These are phyloP conservation scores for Unio delphinus DNA, from an alignment of 2,888 invertebrate genomes.

Conservation along the genomic window DNA sequence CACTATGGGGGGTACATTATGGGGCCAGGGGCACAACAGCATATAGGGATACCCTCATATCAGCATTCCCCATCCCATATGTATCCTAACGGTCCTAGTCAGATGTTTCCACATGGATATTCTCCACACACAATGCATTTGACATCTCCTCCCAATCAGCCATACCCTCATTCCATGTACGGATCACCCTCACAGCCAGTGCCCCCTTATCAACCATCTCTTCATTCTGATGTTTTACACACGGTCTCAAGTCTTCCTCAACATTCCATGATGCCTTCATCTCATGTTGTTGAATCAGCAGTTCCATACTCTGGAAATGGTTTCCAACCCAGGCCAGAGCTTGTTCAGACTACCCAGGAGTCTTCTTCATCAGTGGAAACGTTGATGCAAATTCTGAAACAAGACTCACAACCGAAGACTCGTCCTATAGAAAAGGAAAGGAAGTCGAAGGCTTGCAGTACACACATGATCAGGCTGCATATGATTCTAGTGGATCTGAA, in stretches of 20 bases:
- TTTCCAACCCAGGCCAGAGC: too few relatives aligned
- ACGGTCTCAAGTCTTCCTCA: background rate
- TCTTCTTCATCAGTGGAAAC: background rate
- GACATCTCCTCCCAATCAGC: slow-evolving; percentile 30
- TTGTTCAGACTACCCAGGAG: too few relatives aligned
- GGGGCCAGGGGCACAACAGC: slow-evolving; percentile 23
- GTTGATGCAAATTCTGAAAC: slow-evolving; percentile 9
- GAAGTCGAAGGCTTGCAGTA: background rate
- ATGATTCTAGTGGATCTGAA: background rate
- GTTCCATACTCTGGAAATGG: too few relatives aligned
- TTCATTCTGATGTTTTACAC: background rate
- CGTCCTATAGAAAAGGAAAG: slow-evolving; percentile 7
- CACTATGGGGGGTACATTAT: slow-evolving; percentile 39
- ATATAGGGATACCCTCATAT: slow-evolving; percentile 27
- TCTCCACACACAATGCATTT: slow-evolving; percentile 12
- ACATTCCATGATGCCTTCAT: too few relatives aligned
- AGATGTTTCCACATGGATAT: slow-evolving; percentile 5
- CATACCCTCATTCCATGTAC: slow-evolving; percentile 18
- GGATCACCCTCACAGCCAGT: slow-evolving; percentile 12
- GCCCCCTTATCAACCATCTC: slow-evolving; percentile 7
- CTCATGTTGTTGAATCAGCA: too few relatives aligned
- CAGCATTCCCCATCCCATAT: slow-evolving; percentile 22
- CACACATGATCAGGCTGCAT: slow-evolving; percentile 1
- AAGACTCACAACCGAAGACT: slow-evolving; percentile 14
- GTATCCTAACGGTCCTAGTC: slow-evolving; percentile 5